Conservation (phyloP, 2,113 vertebrate species). For the Hyperopisus bebe region DNA sequence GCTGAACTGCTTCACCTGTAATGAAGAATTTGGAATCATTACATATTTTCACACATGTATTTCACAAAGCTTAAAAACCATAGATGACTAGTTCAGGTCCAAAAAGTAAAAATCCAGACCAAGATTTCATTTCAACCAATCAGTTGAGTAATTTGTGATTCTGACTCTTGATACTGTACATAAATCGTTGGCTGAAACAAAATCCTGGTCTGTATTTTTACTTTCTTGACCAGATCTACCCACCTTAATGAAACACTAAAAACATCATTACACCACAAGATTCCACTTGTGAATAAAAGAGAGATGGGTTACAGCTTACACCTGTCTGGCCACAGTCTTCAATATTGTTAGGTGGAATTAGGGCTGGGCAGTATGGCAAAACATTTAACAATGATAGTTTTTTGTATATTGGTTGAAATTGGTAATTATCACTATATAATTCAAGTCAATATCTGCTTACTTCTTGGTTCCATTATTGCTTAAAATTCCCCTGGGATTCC, state of each 20-base stretch:
- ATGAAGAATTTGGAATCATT: not conserved
- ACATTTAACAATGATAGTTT: not conserved
- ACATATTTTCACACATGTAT: not conserved
- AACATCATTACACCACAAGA: not conserved
- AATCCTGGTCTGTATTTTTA: too few species aligned
- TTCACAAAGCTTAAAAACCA: not conserved
- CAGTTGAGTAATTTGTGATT: too few species aligned
- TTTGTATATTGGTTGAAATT: not conserved
- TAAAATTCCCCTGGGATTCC: too few species aligned
- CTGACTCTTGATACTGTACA: too few species aligned
- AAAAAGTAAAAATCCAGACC: not conserved
- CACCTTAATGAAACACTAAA: not conserved
- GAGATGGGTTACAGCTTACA: not conserved
- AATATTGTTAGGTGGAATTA: not conserved
- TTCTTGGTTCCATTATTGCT: too few species aligned
- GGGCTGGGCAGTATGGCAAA: not conserved
- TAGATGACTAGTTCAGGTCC: not conserved
- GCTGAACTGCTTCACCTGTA: constrained; percentile 26
- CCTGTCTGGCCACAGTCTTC: not conserved
- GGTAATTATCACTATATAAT: too few species aligned
- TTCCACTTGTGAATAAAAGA: not conserved
- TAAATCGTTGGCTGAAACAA: too few species aligned
- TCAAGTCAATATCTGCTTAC: too few species aligned
- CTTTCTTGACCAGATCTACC: too few species aligned
- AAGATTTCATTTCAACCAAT: too few species aligned